Evolutionary conservation across 2,797 vertebrate species (phyloP).

Genomic region (Parotocinclus haroldoi): DNA sequence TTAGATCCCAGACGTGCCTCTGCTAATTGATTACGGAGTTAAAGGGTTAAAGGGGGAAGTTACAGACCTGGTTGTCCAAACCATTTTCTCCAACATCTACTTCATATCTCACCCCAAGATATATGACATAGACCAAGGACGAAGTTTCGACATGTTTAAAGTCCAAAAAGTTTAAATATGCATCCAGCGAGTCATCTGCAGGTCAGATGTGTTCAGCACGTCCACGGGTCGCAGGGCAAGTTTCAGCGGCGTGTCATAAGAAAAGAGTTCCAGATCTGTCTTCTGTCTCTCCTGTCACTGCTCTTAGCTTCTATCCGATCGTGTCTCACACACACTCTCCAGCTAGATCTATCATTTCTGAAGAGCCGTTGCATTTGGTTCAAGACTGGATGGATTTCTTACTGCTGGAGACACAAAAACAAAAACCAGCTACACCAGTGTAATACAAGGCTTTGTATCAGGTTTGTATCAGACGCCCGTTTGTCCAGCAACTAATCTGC

Average conservation of each 20-base stretch:
- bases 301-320: constrained; percentile 8
- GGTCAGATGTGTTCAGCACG: constrained; percentile 20
- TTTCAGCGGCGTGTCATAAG: constrained; percentile 12
- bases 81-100: no score
- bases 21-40: no score
- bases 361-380: constrained; percentile 21
- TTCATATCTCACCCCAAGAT: no score
- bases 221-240: constrained; percentile 10
- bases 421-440: neutral
- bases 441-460: constrained; percentile 16
- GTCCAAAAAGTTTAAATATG: neutral
- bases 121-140: no score
- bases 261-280: constrained; percentile 9
- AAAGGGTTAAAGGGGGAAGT: no score
- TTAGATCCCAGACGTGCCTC: no score
- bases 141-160: no score
- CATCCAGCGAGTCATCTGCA: neutral
- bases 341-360: constrained; percentile 35
- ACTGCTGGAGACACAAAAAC: constrained; percentile 8
- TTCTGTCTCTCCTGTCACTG: constrained; percentile 4
- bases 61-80: no score
- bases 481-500: constrained; percentile 3
- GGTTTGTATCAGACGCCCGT: neutral
- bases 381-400: constrained; percentile 30
- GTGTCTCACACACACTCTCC: constrained; percentile 24